Evolutionary conservation across 1,140 invertebrate species (phyloP), one percentile per base, ranked within the genome.

Genomic region (Panagrolaimus sp.): DNA sequence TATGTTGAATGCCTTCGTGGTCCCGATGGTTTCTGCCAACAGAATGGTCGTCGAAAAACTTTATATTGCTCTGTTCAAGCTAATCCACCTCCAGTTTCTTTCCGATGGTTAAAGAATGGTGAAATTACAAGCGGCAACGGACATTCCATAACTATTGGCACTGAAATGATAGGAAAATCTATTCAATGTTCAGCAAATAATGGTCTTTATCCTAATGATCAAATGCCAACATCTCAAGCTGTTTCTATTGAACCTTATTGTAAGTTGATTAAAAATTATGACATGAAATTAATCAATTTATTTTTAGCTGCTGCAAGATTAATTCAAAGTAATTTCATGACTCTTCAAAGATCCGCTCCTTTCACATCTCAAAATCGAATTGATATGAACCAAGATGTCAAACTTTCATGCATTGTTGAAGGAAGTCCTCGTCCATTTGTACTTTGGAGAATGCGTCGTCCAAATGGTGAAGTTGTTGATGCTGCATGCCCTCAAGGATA

Each of bases 221-320:
- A 75, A 43, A 76, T 78, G 73, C 76, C 71, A 6, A 69, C 73
- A 8, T 83, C 80, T 5, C 74, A 82, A 71, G 81, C 82, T 14
- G 80, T 82, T 62, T 80, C 73, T 32, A 82, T 82, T 67, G 80
- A 83, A 52, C 79, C 80, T 24, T 82, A 82, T 67, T 72, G 78
- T 81, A 72, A 73, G 76, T 15, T 21, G 17, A 21, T 26, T 63
- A 55, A 4, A 10, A 63, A 9, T n/a, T 15, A 7, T 10, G 21
- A 2, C 47, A 17, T 12, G 44, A 10, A 43, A 45, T 17, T 12
- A 4, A 21, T 26, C 10, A 32, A 43, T 8, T 44, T 46, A 17
- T 17, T 70, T 81, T 58, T 63, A 79, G 79, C 80, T 45, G 78
- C 80, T 38, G 80, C 80, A 5, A 67, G 73, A 21, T 63, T 83